These are phyloP conservation scores for Nesidiocoris tenuis DNA, from an alignment of 2,888 invertebrate species.

Conservation along the genomic window DNA sequence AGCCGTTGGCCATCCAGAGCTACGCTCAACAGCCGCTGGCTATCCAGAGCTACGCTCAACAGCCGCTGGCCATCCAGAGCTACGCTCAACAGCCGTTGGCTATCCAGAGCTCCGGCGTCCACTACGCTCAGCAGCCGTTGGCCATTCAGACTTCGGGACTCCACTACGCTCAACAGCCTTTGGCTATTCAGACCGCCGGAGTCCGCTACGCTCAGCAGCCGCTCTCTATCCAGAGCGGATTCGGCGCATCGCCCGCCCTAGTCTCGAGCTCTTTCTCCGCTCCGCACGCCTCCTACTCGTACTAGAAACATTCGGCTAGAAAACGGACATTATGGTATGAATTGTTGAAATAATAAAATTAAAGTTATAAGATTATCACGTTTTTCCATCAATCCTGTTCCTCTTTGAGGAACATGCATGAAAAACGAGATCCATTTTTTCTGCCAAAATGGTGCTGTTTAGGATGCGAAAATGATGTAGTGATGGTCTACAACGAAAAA, in stretches of 20 bases:
- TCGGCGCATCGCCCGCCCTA: conserved; percentile 1
- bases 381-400: too few relatives aligned
- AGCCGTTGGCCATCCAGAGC: background rate
- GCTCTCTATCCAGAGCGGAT: background rate
- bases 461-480: too few relatives aligned
- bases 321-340: too few relatives aligned
- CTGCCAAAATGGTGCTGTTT: too few relatives aligned
- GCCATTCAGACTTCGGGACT: background rate
- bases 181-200: background rate
- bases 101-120: background rate
- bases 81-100: conserved; percentile 8
- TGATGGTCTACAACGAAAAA: too few relatives aligned
- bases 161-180: conserved; percentile 19
- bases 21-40: background rate
- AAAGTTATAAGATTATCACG: too few relatives aligned
- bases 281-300: conserved; percentile 30
- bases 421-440: too few relatives aligned
- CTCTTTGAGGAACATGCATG: too few relatives aligned
- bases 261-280: conserved; percentile 23
- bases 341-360: too few relatives aligned
- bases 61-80: background rate
- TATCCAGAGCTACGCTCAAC: conserved; percentile 26
- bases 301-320: too few relatives aligned
- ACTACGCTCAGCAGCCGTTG: background rate
- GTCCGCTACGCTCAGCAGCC: background rate